Conservation (phyloP, 1,140 invertebrate species). For the Amyelois transitella region DNA sequence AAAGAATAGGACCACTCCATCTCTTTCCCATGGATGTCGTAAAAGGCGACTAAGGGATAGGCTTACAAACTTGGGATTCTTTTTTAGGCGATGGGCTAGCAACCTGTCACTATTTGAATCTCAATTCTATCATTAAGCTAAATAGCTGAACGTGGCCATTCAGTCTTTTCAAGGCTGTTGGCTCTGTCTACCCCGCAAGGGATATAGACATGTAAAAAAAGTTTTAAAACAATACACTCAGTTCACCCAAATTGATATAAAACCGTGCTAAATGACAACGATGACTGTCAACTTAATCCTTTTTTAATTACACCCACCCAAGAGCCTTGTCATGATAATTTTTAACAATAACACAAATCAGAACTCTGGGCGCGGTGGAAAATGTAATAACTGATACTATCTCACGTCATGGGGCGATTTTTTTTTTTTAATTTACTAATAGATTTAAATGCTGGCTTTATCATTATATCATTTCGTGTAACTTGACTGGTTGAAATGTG, state of each 20-base stretch:
- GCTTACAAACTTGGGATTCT: too few species aligned
- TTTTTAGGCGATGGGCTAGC: too few species aligned
- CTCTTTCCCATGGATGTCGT: too few species aligned
- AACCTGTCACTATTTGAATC: too few species aligned
- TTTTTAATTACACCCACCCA: background rate
- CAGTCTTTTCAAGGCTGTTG: too few species aligned
- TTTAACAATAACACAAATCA: background rate
- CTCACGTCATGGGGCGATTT: conserved; percentile 4
- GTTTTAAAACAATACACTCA: too few species aligned
- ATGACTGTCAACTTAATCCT: background rate
- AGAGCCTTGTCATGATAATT: background rate
- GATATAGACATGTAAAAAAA: too few species aligned
- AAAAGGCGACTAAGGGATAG: too few species aligned
- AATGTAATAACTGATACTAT: conserved; percentile 10
- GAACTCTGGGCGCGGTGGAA: background rate
- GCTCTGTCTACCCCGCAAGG: too few species aligned
- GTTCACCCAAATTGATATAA: background rate
- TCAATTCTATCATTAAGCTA: too few species aligned
- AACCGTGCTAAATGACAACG: background rate
- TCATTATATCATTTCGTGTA: conserved; percentile 8
- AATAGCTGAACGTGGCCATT: too few species aligned
- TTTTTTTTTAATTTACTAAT: conserved; percentile 20
- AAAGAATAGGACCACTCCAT: too few species aligned
- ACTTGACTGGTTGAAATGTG: background rate
- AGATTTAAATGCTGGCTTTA: conserved; percentile 17